Evolutionary conservation across 2,888 invertebrate genomes (phyloP), one percentile per base, ranked within the genome.

Genomic region (Torymus aiolomorphi): DNA sequence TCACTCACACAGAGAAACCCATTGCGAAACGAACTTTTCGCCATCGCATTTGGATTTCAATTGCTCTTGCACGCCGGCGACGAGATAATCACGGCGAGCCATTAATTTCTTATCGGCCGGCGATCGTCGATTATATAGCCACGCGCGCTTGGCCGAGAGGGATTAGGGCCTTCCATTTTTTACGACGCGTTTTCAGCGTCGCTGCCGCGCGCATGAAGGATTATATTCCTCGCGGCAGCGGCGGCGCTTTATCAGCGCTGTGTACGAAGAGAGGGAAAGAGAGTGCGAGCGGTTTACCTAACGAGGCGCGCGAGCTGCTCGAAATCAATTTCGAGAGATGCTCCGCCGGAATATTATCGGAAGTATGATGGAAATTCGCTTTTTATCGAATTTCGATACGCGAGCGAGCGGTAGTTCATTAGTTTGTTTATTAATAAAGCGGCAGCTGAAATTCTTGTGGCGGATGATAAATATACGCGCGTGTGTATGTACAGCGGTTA

Each of bases 71-170:
- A 1, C 42, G 0, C 8, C 8, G 42, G 42, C 42, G 42, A 42
- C 42, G 42, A 42, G 42, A 42, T 42, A 42, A 42, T 42, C 42
- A 8, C 42, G 42, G 42, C 42, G 42, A 8, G 63, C 70, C 59
- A 63, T 75, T 71, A 70, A 75, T 79, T 75, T 57, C 70, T 79
- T 79, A 79, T 75, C 63, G 31, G 18, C 42, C 51, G 54, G 31
- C 56, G 56, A 67, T 67, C 62, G 67, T 24, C 73, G 66, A 78
- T 78, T 72, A 72, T 52, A 42, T 42, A 42, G 42, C 42, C 42
- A 42, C 42, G 62, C 20, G 49, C 42, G 61, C 20, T 20, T 20
- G 20, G 20, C 20, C 8, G 18, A 5, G 49, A 61, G 13, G 65
- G 63, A 63, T 66, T 65, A 65, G 63, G 42, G 65, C 51, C 31